Conservation (phyloP, 2,888 invertebrate species). For the Xestia rhomboidea region DNA sequence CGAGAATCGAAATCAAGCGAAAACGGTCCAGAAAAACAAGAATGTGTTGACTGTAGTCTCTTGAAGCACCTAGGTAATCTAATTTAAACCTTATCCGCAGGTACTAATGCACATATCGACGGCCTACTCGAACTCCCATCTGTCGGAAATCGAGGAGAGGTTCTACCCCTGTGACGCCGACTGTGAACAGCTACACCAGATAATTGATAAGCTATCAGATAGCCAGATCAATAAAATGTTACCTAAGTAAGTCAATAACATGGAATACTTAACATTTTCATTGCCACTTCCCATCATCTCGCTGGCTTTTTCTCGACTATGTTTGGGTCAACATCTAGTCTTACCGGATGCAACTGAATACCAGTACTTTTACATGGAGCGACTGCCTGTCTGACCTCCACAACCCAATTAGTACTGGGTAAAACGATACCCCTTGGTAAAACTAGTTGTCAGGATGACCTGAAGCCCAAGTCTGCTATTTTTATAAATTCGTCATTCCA, state of each 20-base stretch:
- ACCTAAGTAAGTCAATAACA: constrained; percentile 79
- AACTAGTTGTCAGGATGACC: too few species aligned
- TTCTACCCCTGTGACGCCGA: constrained; percentile 91
- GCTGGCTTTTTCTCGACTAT: too few species aligned
- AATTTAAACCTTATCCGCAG: constrained; percentile 79
- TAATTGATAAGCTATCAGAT: constrained; percentile 88
- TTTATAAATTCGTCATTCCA: too few species aligned
- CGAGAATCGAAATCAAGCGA: neutral
- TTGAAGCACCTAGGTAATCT: neutral
- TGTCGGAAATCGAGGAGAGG: constrained; percentile 91
- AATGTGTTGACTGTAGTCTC: neutral
- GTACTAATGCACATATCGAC: constrained; percentile 95
- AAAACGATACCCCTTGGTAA: too few species aligned
- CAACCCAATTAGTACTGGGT: too few species aligned
- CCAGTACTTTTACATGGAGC: too few species aligned
- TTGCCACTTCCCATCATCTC: too few species aligned
- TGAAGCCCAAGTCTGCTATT: too few species aligned
- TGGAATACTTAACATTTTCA: too few species aligned
- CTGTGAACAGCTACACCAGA: constrained; percentile 86
- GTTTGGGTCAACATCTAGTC: too few species aligned
- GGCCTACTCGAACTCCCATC: constrained; percentile 94
- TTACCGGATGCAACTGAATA: too few species aligned
- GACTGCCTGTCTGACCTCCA: too few species aligned
- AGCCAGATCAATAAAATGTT: constrained; percentile 84
- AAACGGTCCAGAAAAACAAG: neutral